Base-by-base conservation (phyloP, 2,113 vertebrate genomes). In the Orthonyx spaldingii region DNA sequence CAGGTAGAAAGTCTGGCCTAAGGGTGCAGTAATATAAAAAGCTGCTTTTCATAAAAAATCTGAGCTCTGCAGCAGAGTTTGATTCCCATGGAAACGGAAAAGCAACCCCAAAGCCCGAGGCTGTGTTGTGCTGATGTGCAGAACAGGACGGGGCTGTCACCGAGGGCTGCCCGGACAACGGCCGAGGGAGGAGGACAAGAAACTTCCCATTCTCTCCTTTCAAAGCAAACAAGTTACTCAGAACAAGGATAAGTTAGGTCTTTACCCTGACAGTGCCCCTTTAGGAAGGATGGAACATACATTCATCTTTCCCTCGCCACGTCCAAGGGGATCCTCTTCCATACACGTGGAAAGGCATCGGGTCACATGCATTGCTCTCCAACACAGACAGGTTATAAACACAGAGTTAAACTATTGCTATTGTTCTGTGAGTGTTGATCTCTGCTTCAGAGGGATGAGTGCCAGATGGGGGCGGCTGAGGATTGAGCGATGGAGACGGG, bases 331-430 rank as follows among this genome's bases (percentile, higher is more conserved):
- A 88, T 94, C 85, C 90, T 93, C 87, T 80, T 87, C 82, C 71
- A 12, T 28, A 46, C 42, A 28, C 1, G 11, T 81, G 90, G 90
- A 84, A 96, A 95, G 90, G 92, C 93, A 70, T 92, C 33, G 26
- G 81, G 71, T 86, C 95, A 90, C 92, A 68, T 11, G 92, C 94
- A 90, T 11, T 19, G 94, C 96, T 95, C 88, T 93, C 92, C 88
- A 56, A 14, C 91, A 75, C 92, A 75, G 87, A 96, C 77, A 78
- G 90, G 79, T 94, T 52, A 93, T 19, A 60, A 90, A 97, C 85
- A 97, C 80, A 95, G 90, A 96, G 94, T 84, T 19, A 77, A 94
- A 96, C 98, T 98, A 98, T 98, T 98, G 98, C 98, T 98, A 94
- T 98, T 97, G 97, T 97, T 98, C 94, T 96, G 93, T 84, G 94